Evolutionary conservation across 1,140 invertebrate genomes (phyloP).

Genomic region (Ceratina calcarata): DNA sequence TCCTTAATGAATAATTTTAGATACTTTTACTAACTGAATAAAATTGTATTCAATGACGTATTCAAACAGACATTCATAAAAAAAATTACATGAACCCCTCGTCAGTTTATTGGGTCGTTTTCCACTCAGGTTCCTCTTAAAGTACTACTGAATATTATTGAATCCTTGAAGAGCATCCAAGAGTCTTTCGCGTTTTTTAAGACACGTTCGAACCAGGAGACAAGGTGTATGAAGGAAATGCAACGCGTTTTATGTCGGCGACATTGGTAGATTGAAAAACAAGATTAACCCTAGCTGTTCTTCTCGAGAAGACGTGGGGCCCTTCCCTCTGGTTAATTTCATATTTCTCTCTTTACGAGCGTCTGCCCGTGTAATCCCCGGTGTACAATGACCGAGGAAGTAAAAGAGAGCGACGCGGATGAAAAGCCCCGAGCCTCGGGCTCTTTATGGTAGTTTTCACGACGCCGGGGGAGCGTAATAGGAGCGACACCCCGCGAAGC

Average conservation of each 20-base stretch:
- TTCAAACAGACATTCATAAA: too few species aligned
- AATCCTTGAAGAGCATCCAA: too few species aligned
- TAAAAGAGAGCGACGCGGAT: neutral
- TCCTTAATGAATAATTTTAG: too few species aligned
- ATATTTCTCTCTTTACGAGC: neutral
- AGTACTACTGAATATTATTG: too few species aligned
- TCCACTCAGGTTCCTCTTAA: too few species aligned
- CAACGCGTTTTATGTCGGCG: neutral
- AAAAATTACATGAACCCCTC: too few species aligned
- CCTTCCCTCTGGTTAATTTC: conserved; percentile 13
- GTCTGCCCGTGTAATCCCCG: neutral
- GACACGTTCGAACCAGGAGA: too few species aligned
- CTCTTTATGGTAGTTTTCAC: neutral
- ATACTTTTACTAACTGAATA: too few species aligned
- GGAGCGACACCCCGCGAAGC: neutral
- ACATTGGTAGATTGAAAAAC: conserved; percentile 23
- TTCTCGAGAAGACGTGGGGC: neutral
- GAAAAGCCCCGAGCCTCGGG: neutral
- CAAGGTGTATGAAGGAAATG: too few species aligned
- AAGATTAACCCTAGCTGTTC: conserved; percentile 17
- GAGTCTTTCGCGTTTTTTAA: too few species aligned
- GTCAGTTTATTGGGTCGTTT: too few species aligned
- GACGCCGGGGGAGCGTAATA: neutral
- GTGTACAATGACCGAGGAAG: neutral
- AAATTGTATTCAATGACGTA: too few species aligned